phyloP scores from a whole-genome alignment of 2,888 invertebrate species.

The Zygaena filipendulae region DNA sequence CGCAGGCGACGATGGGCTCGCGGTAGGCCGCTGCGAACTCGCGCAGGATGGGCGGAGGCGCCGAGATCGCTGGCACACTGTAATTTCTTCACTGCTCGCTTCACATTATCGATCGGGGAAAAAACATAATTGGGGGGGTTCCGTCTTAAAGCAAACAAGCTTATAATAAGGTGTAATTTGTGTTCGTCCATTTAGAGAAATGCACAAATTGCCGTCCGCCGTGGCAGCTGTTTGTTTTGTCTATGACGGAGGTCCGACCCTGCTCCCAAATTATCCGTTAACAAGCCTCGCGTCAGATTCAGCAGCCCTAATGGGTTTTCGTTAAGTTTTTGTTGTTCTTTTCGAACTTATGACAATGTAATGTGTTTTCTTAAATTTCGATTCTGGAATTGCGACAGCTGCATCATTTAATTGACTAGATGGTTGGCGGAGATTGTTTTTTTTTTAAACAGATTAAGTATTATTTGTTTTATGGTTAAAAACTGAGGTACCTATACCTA shows the following conservation, averaged over 20 bases:
- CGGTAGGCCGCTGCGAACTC: constrained; percentile 17
- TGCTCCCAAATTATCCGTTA: constrained; percentile 62
- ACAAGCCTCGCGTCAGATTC: constrained; percentile 68
- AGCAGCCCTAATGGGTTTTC: constrained; percentile 68
- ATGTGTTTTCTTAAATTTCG: constrained; percentile 47
- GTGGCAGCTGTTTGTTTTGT: constrained; percentile 67
- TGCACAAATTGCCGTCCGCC: constrained; percentile 59
- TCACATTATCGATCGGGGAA: constrained; percentile 63
- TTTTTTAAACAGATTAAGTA: neutral
- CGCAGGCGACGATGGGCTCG: constrained; percentile 24
- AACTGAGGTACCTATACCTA: too few species aligned
- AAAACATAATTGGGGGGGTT: constrained; percentile 64
- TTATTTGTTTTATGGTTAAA: too few species aligned
- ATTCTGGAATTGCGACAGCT: constrained; percentile 50
- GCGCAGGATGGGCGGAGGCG: constrained; percentile 48
- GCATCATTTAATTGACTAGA: constrained; percentile 44
- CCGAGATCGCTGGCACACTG: constrained; percentile 49
- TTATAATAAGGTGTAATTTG: constrained; percentile 70
- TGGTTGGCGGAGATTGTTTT: constrained; percentile 15
- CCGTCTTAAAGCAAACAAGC: constrained; percentile 69
- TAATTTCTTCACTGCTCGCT: constrained; percentile 64
- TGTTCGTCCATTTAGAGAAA: constrained; percentile 68
- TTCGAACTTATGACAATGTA: constrained; percentile 56
- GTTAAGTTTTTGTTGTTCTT: constrained; percentile 62
- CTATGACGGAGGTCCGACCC: constrained; percentile 64